phyloP scores from a whole-genome alignment of 2,888 invertebrate genomes.

The Fabriciana adippe region DNA sequence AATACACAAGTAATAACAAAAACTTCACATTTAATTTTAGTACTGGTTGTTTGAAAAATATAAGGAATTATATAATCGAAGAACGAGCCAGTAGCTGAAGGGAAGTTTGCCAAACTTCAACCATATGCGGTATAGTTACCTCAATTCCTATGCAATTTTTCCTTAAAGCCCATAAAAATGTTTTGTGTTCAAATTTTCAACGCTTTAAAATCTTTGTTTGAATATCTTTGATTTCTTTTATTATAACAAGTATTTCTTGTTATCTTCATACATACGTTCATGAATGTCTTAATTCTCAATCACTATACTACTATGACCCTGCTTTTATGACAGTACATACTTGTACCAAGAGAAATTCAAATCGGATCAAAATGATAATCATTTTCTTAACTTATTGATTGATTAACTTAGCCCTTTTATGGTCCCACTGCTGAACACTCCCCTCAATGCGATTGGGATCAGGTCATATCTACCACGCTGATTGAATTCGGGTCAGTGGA shows the following conservation, averaged over 20 bases:
- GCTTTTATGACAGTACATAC: no score
- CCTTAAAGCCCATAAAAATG: slow-evolving; percentile 30
- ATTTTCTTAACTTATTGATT: no score
- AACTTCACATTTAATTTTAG: slow-evolving; percentile 24
- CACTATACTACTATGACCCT: no score
- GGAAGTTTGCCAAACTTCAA: slow-evolving; percentile 60
- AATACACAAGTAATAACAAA: neutral
- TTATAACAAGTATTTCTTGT: neutral
- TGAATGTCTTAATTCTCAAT: no score
- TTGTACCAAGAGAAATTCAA: no score
- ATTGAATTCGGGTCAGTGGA: no score
- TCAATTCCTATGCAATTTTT: slow-evolving; percentile 38
- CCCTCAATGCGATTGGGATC: no score
- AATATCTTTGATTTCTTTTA: neutral
- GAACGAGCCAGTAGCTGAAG: slow-evolving; percentile 48
- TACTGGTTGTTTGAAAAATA: slow-evolving; percentile 29
- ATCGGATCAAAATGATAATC: no score
- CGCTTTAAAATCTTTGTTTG: slow-evolving; percentile 21
- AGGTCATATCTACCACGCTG: no score
- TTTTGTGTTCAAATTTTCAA: slow-evolving; percentile 27
- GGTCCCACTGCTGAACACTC: no score
- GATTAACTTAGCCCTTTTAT: no score
- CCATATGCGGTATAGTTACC: slow-evolving; percentile 36
- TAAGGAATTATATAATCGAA: slow-evolving; percentile 36
- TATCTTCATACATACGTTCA: no score